phyloP scores from a whole-genome alignment of 2,888 invertebrate genomes.

The Leistus spinibarbis region DNA sequence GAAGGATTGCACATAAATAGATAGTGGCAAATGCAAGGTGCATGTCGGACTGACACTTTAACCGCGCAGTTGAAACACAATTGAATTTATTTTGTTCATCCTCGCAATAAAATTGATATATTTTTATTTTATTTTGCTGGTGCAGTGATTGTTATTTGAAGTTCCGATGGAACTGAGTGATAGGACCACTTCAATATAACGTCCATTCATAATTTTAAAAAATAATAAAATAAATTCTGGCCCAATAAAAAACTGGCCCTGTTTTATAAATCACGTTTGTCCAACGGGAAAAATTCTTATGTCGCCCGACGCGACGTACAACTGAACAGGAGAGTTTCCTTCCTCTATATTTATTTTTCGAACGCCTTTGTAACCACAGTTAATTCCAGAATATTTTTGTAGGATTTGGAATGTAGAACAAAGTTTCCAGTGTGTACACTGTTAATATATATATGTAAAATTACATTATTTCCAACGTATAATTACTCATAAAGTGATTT shows the following conservation, averaged over 20 bases:
- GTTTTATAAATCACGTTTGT: conserved; percentile 27
- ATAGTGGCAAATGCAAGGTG: not conserved
- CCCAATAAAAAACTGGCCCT: conserved; percentile 23
- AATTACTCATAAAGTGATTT: too few relatives aligned
- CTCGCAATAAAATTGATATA: not conserved
- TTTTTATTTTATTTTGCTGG: not conserved
- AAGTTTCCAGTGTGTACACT: too few relatives aligned
- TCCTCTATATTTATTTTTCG: conserved; percentile 20
- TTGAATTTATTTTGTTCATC: not conserved
- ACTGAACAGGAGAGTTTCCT: conserved; percentile 15
- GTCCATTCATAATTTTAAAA: conserved; percentile 35
- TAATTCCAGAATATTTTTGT: not conserved
- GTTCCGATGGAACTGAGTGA: not conserved
- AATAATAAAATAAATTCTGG: conserved; percentile 35
- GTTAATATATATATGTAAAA: too few relatives aligned
- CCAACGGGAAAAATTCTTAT: conserved; percentile 25
- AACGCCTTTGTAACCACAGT: not conserved
- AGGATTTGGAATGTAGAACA: not conserved
- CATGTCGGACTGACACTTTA: not conserved
- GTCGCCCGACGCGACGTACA: not conserved
- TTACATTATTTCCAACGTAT: too few relatives aligned
- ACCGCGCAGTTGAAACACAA: not conserved
- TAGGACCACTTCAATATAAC: conserved; percentile 21
- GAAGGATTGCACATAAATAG: conserved; percentile 13
- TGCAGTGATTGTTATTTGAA: not conserved